Evolutionary conservation across 2,888 invertebrate genomes (phyloP), one percentile per base, ranked within the genome.

Genomic region (Ophion obscuratus): DNA sequence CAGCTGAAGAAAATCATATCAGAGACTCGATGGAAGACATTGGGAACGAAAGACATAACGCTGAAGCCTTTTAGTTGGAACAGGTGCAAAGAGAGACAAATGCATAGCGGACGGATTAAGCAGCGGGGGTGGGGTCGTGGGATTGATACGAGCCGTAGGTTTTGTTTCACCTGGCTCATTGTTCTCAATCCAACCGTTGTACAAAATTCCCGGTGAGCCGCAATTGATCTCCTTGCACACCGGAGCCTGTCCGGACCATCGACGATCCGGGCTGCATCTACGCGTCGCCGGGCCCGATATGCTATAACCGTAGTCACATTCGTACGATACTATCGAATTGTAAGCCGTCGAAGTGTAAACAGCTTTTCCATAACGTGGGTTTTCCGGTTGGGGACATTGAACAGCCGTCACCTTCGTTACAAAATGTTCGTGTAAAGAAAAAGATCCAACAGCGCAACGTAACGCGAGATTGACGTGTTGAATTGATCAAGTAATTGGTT

Each of bases 171-270:
- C 94, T 53, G 96, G 96, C 89, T 98, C 98, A 84, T 97, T 97
- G 93, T 98, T 98, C 94, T 98, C 98, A 90, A 97, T 95, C 97
- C 99, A 99, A 4, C 99, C 99, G 93, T 99, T 99, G 96, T 98
- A 98, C 10, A 99, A 96, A 71, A 97, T 96, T 2, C 98, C 99
- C 0, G 99, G 98, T 90, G 97, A 97, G 0, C 99, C 98, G 94
- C 99, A 99, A 95, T 99, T 98, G 92, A 99, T 99, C 95, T 99
- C 99, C 96, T 98, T 98, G 94, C 99, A 99, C 89, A 95, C 95
- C 1, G 99, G 99, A 90, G 97, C 96, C n/a, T 96, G 95, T 59
- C 99, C 99, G 31, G 98, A 97, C 99, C 99, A 99, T 92, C 97
- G 97, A 93, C 97, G 97, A 94, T 99, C 98, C 0, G 99, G 98